Conservation (phyloP, 2,888 invertebrate genomes). For the Dexiosoma caninum region DNA sequence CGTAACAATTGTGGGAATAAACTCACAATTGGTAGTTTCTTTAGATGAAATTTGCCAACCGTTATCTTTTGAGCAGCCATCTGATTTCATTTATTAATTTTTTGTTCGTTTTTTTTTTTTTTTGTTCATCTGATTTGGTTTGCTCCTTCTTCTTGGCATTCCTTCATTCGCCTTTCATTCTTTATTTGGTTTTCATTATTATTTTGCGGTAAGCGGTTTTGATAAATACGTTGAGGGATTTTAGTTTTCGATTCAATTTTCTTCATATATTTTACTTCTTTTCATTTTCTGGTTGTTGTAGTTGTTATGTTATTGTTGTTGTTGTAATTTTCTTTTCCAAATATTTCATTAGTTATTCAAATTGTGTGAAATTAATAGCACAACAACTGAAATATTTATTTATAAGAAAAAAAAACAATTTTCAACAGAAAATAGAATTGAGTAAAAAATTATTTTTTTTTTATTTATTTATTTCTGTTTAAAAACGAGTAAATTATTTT, state of each 20-base stretch:
- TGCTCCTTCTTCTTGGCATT: too few relatives aligned
- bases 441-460: too few relatives aligned
- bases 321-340: neutral
- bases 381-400: too few relatives aligned
- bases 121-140: neutral
- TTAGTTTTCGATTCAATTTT: constrained; percentile 38
- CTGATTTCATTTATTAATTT: neutral
- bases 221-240: constrained; percentile 60
- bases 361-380: constrained; percentile 30
- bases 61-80: too few relatives aligned
- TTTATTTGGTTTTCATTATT: constrained; percentile 2
- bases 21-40: too few relatives aligned
- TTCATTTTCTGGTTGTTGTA: neutral
- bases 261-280: neutral
- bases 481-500: too few relatives aligned
- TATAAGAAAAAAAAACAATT: too few relatives aligned
- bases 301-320: too few relatives aligned
- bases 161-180: neutral
- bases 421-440: neutral
- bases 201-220: constrained; percentile 48
- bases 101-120: constrained; percentile 1
- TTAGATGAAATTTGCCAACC: too few relatives aligned
- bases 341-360: constrained; percentile 55
- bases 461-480: too few relatives aligned
- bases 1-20: too few relatives aligned